Base-by-base conservation (phyloP, 2,888 invertebrate species). In the Emmelina monodactyla region DNA sequence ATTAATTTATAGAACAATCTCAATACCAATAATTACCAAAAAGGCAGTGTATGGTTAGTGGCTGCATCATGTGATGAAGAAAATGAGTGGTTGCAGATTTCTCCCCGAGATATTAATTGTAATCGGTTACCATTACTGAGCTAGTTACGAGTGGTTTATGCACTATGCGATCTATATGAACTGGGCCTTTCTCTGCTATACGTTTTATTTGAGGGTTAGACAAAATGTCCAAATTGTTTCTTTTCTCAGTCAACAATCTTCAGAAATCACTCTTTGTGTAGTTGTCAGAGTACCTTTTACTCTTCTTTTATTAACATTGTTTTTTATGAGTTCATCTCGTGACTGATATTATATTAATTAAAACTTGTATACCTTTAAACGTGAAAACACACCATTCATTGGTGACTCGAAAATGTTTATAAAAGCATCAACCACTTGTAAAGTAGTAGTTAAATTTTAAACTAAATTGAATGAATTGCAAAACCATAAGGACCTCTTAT, bases 401-500 rank as follows among this genome's bases (percentile, higher is more conserved):
- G n/a, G n/a, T n/a, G n/a, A n/a, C n/a, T n/a, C n/a, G 11, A 19
- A 32, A 10, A 16, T 4, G 19, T 12, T 32, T 37, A 10, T 25
- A 31, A 29, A 5, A 33, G 25, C 11, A 22, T 34, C 28, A 16
- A 34, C 12, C 34, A 34, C 32, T 31, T 11, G 25, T 25, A 25
- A 25, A n/a, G n/a, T n/a, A n/a, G 25, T 25, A n/a, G 11, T 25
- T 25, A 10, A 25, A 40, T 43, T 39, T 31, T 36, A 40, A 49
- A 36, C 37, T 25, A 39, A 43, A 39, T 41, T 43, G 42, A 32
- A 47, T 62, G 66, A 67, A 68, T 66, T 67, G 70, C 71, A 76
- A 75, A 81, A 81, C 81, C 81, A 72, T 66, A 80, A 72, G 76
- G 81, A 81, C 80, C 81, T 81, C 81, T 79, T 80, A 78, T 78